These are phyloP conservation scores for Hemichromis elongatus DNA, from an alignment of 2,113 vertebrate genomes.

Conservation along the genomic window DNA sequence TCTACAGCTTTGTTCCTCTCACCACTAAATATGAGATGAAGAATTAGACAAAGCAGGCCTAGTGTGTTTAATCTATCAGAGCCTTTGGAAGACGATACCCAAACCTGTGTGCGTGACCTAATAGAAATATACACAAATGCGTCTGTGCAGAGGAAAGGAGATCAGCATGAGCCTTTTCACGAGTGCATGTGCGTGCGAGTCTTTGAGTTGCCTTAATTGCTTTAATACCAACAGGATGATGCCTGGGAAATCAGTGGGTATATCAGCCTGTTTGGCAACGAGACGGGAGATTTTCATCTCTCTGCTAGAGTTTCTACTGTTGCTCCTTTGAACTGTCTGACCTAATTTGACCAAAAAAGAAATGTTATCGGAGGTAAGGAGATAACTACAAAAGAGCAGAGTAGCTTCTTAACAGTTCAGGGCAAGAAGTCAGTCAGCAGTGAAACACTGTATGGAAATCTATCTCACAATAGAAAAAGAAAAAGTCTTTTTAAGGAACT, in stretches of 20 bases:
- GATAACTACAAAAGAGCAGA: not conserved
- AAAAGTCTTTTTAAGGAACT: not conserved
- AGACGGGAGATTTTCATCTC: not conserved
- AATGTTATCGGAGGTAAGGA: constrained; percentile 9
- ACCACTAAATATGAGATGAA: not conserved
- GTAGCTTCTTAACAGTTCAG: not conserved
- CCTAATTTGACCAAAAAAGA: constrained; percentile 32
- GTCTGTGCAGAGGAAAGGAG: not conserved
- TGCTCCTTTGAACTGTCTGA: constrained; percentile 3
- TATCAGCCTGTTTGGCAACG: not conserved
- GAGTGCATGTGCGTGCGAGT: not conserved
- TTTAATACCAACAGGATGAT: not conserved
- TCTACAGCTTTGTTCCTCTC: not conserved
- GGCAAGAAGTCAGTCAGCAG: not conserved
- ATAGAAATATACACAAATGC: not conserved
- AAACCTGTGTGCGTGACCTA: not conserved
- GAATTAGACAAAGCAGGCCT: not conserved
- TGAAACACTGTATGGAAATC: not conserved
- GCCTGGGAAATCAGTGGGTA: not conserved
- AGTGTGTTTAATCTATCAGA: not conserved
- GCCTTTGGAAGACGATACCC: not conserved
- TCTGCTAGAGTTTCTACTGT: not conserved
- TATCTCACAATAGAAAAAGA: not conserved
- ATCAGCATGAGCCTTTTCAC: not conserved
- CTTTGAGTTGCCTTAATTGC: not conserved